Evolutionary conservation across 2,797 vertebrate species (phyloP).

Genomic region (Enteromius thamalakanensis): DNA sequence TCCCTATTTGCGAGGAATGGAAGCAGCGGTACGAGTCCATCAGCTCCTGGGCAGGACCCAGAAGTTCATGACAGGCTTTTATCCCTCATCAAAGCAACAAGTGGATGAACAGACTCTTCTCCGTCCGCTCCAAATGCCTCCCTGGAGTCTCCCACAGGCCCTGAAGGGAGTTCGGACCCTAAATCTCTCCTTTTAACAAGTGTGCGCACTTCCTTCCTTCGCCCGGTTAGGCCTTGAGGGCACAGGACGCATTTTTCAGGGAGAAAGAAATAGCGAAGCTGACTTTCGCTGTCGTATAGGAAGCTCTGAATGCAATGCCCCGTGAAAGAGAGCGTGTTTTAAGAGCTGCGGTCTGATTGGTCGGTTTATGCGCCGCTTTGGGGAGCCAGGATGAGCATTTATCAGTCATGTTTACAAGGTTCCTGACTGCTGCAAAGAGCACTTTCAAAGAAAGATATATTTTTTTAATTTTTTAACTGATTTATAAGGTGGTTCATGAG

Average conservation of each 20-base stretch:
- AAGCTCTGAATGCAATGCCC: constrained; percentile 3
- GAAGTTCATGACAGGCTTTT: constrained; percentile 83
- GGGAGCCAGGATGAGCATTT: not conserved
- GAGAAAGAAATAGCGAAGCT: constrained; percentile 37
- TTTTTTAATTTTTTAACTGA: not conserved
- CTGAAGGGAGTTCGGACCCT: constrained; percentile 74
- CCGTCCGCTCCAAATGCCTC: constrained; percentile 57
- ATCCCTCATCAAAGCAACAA: constrained; percentile 90
- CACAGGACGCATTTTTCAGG: constrained; percentile 64
- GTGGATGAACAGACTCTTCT: constrained; percentile 84
- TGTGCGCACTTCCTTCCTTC: constrained; percentile 80
- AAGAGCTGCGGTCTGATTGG: not conserved
- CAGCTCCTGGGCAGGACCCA: constrained; percentile 76
- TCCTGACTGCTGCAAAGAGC: not conserved
- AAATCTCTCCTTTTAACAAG: constrained; percentile 88
- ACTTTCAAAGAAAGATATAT: not conserved
- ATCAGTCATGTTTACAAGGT: constrained; percentile 14
- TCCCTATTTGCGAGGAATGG: constrained; percentile 26
- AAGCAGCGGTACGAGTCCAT: constrained; percentile 73
- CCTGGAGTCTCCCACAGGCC: constrained; percentile 70
- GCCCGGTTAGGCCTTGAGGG: constrained; percentile 66
- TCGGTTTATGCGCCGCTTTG: not conserved
- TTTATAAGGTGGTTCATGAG: too few relatives aligned
- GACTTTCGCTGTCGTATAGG: constrained; percentile 38
- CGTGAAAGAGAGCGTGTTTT: constrained; percentile 4